Evolutionary conservation across 2,888 invertebrate species (phyloP), one percentile per base, ranked within the genome.

Genomic region (Zeuzera pyrina): DNA sequence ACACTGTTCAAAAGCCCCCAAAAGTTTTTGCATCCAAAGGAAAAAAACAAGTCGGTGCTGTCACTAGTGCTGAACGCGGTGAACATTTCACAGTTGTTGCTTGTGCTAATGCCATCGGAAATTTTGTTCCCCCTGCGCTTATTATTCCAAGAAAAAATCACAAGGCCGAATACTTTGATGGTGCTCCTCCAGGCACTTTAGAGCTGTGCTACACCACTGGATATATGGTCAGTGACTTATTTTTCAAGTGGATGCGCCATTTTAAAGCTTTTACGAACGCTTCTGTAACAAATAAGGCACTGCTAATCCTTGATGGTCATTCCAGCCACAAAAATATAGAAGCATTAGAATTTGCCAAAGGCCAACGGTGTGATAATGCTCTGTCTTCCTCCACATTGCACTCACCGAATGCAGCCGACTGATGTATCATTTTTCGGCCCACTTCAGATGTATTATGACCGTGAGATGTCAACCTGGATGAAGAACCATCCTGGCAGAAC

Each of bases 271-370:
- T 40, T 32, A 36, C 32, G 22, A 34, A 38, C 21, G 33, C 33
- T 21, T 29, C 33, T 25, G 23, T 25, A 11, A 33, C 31, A 32
- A n/a, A 48, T n/a, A 50, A 49, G 29, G 49, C 46, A 10, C 33
- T 64, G 15, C 31, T 68, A 12, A 44, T 67, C 13, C 34, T 65
- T 6, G 64, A 68, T 47, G 64, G 63, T 3, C 65, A 67, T 32
- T 29, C 33, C 25, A 38, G 33, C 24, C 38, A 38, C 22, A 38
- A 38, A 38, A 33, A 29, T 29, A 4, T 57, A 7, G 45, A 50
- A 29, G 35, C 47, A 3, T 36, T 69, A 11, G 41, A 46, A 26
- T 51, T 32, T 34, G 57, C 53, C 10, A 46, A 55, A 34, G 42
- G 50, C 30, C n/a, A 48, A 59, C 39, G 52, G 52, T 11, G 46